Evolutionary conservation across 2,888 invertebrate genomes (phyloP).

Genomic region (Junonia oenone): DNA sequence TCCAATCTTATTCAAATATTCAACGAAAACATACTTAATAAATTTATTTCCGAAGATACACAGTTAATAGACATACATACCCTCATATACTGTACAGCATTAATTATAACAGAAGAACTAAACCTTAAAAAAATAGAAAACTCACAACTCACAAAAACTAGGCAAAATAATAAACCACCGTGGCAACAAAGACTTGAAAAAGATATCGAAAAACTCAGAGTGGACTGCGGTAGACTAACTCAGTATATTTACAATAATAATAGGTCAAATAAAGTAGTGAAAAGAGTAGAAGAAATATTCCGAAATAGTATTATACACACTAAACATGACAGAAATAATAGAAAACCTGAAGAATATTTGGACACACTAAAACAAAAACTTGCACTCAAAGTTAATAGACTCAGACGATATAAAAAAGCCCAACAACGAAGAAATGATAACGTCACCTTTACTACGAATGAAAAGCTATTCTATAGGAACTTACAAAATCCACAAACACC

Average conservation of each 20-base stretch:
- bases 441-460: neutral
- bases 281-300: no score
- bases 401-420: neutral
- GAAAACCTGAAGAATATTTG: neutral
- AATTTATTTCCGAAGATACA: no score
- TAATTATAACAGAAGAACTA: no score
- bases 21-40: no score
- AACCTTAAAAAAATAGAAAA: neutral
- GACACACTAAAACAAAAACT: neutral
- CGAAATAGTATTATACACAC: no score
- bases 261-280: no score
- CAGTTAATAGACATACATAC: no score
- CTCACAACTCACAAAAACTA: neutral
- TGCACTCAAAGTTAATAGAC: neutral
- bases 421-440: neutral
- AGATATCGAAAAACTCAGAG: slow-evolving; percentile 25
- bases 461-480: neutral
- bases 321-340: no score
- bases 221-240: slow-evolving; percentile 24
- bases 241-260: slow-evolving; percentile 26
- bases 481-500: neutral
- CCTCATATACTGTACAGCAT: no score
- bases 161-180: slow-evolving; percentile 9
- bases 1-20: no score
- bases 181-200: slow-evolving; percentile 27